Evolutionary conservation across 37 sponge, comb jelly and placozoan genomes (phyloP).

Genomic region (Beroe ovata): DNA sequence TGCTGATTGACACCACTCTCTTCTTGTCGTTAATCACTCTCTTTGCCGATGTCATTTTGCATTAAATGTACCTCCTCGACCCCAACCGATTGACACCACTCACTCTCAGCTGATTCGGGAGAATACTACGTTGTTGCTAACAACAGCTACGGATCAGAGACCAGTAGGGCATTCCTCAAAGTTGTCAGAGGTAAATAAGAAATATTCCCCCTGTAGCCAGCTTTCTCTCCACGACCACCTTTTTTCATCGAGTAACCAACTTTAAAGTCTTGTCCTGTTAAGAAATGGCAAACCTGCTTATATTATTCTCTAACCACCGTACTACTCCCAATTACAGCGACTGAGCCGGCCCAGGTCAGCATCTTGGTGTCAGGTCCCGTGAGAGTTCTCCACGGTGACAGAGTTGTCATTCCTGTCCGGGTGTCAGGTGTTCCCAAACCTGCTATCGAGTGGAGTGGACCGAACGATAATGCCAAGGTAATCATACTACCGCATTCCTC

Average conservation of each 20-base stretch:
- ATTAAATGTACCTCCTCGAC: too few relatives aligned
- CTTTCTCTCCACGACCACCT: too few relatives aligned
- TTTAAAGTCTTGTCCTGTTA: too few relatives aligned
- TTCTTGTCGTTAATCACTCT: too few relatives aligned
- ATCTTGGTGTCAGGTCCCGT: conserved; percentile 1
- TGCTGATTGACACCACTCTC: neutral
- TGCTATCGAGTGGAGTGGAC: neutral
- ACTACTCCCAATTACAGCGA: neutral
- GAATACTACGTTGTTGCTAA: conserved; percentile 28
- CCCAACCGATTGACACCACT: neutral
- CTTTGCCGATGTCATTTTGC: too few relatives aligned
- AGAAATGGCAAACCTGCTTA: too few relatives aligned
- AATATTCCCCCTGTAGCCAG: too few relatives aligned
- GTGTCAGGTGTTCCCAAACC: conserved; percentile 31
- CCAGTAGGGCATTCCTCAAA: conserved; percentile 20
- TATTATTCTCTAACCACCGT: too few relatives aligned
- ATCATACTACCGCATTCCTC: too few relatives aligned
- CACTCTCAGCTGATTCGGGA: conserved; percentile 34
- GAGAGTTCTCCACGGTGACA: conserved; percentile 1
- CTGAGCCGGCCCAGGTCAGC: conserved; percentile 34
- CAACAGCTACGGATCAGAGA: neutral
- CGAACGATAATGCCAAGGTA: too few relatives aligned
- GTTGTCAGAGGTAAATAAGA: conserved; percentile 31
- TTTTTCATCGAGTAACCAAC: too few relatives aligned
- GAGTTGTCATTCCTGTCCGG: neutral